Conservation (phyloP, 2,113 vertebrate genomes). For the Circaetus gallicus region DNA sequence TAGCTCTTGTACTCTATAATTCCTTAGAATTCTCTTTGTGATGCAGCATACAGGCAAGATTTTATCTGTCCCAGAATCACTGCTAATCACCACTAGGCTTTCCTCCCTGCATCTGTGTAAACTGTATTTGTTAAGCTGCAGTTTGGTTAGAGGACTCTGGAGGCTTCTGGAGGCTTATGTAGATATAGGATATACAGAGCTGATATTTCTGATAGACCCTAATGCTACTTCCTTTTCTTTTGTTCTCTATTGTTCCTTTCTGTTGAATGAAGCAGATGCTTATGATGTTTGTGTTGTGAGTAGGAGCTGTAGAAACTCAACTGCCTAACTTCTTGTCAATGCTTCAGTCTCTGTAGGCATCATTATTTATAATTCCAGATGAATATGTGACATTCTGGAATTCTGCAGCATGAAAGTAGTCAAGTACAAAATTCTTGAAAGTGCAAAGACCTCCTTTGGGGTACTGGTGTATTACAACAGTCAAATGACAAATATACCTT, state of each 20-base stretch:
- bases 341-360: not conserved
- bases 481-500: not conserved
- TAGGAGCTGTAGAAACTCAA: not conserved
- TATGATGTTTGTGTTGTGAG: not conserved
- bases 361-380: not conserved
- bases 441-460: not conserved
- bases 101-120: not conserved
- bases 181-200: not conserved
- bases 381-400: not conserved
- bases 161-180: not conserved
- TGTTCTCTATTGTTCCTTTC: not conserved
- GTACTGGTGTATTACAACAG: not conserved
- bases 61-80: not conserved
- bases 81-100: not conserved
- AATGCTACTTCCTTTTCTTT: not conserved
- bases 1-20: not conserved
- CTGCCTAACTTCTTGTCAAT: not conserved
- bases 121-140: not conserved
- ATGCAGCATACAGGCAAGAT: not conserved
- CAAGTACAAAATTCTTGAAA: not conserved
- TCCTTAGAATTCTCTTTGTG: not conserved
- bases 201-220: not conserved
- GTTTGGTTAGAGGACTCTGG: not conserved
- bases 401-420: not conserved
- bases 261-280: accelerated